Base-by-base conservation (phyloP, 2,113 vertebrate species). In the Tetrax tetrax region DNA sequence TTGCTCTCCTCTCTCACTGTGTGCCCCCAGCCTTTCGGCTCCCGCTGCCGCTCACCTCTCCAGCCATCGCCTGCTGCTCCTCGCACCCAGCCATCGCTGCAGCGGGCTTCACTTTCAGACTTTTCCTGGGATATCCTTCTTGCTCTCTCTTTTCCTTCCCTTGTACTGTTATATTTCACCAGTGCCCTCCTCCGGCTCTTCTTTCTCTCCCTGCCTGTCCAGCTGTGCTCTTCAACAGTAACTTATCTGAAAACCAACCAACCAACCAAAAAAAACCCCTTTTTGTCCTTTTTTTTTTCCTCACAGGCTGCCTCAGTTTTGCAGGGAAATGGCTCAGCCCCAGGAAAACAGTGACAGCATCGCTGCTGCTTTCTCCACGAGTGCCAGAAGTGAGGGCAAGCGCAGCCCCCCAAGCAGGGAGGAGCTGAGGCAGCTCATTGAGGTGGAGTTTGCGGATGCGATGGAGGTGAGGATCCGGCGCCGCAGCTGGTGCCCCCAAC, bases 381-480 rank as follows among this genome's bases (percentile, higher is more conserved):
- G 92, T 0, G 18, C 95, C 50, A 78, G 57, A 43, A 80, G 24
- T 0, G 90, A 97, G 2, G 83, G 95, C 2, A 15, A 35, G 87
- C 80, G 95, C 71, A 53, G 35, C 4, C 87, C 87, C 16, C 95
- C 97, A 61, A 97, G 68, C 74, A 90, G 88, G 5, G 95, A 95
- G 54, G 95, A 98, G 74, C 91, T 98, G 82, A 97, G 93, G 82
- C 90, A 87, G 47, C 94, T 98, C 29, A 57, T 97, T 5, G 89
- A 96, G 83, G 74, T 90, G 7, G 97, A 98, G 70, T 93, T 98
- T 5, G 90, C 41, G 0, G 94, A 97, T 0, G 95, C 80, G 14
- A 96, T 98, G 4, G 92, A 97, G 98, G 97, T 98, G 96, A 65
- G 96, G 60, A 41, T 7, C 21, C 1, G 1, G 57, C 14, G 24